phyloP scores from a whole-genome alignment of 2,797 vertebrate genomes.

The Phyllotis vaccarum region DNA sequence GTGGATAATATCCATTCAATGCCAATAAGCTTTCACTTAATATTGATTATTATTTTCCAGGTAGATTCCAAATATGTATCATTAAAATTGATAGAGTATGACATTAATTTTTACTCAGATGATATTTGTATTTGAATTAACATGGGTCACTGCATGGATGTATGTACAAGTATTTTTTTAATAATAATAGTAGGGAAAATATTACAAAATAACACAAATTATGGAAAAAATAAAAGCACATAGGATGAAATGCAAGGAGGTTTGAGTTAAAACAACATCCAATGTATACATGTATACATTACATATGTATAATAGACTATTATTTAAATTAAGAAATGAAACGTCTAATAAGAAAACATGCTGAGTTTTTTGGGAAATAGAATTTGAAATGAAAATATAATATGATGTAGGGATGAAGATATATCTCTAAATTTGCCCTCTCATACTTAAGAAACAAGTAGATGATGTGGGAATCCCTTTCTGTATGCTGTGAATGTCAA shows the following conservation, averaged over 20 bases:
- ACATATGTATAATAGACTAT: not conserved
- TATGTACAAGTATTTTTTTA: not conserved
- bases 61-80: not conserved
- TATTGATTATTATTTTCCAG: not conserved
- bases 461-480: no score
- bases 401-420: not conserved
- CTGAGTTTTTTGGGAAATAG: not conserved
- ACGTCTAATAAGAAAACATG: not conserved
- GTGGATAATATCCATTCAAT: not conserved
- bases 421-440: no score
- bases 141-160: not conserved
- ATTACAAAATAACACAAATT: no score
- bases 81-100: not conserved
- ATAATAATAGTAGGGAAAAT: no score
- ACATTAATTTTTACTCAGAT: not conserved
- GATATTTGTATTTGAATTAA: not conserved
- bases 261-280: no score
- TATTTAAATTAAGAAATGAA: not conserved
- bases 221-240: no score
- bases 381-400: not conserved
- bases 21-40: not conserved
- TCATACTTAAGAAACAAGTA: no score
- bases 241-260: not conserved
- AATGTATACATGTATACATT: no score
- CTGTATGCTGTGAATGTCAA: no score